These are phyloP conservation scores for Stichopus horrens DNA, from an alignment of 53 echinoderm and acorn worm genomes.

Conservation along the genomic window DNA sequence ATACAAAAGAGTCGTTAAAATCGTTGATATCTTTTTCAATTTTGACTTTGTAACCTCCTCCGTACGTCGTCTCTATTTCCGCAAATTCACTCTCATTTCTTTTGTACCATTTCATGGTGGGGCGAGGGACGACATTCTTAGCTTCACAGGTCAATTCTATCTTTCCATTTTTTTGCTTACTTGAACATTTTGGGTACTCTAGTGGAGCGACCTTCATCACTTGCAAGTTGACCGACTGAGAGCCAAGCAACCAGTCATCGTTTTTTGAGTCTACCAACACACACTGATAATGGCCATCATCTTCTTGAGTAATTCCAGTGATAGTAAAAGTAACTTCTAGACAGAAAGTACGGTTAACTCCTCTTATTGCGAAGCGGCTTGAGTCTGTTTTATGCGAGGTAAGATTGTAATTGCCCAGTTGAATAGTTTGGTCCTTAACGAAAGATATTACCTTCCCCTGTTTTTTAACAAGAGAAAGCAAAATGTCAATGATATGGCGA, in stretches of 20 bases:
- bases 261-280: background rate
- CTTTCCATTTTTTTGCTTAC: background rate
- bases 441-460: no score
- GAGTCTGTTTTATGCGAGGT: background rate
- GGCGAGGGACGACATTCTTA: background rate
- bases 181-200: constrained; percentile 9
- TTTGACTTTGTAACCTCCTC: no score
- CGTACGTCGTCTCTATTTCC: background rate
- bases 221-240: background rate
- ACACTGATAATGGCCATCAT: constrained; percentile 9
- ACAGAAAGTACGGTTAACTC: background rate
- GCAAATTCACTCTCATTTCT: background rate
- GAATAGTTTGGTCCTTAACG: no score
- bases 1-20: background rate
- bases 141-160: background rate
- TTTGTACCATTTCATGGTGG: background rate
- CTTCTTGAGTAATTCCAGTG: background rate
- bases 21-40: background rate
- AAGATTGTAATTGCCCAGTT: no score
- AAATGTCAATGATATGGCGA: no score
- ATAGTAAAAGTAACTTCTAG: background rate
- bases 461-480: no score
- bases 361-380: background rate
- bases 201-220: background rate
- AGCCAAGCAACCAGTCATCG: background rate